phyloP scores from a whole-genome alignment of 2,797 vertebrate species.

The Tiaroga cobitis region DNA sequence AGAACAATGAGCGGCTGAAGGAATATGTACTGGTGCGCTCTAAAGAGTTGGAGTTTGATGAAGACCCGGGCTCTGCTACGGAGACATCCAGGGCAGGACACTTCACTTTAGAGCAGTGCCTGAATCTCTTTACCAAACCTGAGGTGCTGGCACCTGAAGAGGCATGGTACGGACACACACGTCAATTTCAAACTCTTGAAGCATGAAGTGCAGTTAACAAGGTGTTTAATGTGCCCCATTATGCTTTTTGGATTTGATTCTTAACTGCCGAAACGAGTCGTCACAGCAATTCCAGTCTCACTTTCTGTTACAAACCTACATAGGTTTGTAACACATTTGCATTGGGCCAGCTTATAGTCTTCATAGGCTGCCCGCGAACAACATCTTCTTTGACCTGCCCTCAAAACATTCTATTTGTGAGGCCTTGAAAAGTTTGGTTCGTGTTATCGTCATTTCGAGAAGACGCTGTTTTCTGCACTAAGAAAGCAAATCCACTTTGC shows the following conservation, averaged over 20 bases:
- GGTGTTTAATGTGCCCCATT: not conserved
- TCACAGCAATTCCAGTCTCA: not conserved
- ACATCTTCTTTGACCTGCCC: not conserved
- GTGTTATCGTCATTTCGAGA: not conserved
- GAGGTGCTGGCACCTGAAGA: slow-evolving; percentile 98
- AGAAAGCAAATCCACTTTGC: not conserved
- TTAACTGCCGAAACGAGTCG: not conserved
- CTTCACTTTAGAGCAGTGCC: slow-evolving; percentile 98
- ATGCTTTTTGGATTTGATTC: not conserved
- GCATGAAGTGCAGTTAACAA: not conserved
- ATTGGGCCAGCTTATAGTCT: not conserved
- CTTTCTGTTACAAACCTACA: not conserved
- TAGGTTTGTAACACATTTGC: not conserved
- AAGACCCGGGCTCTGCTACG: slow-evolving; percentile 90
- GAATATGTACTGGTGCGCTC: slow-evolving; percentile 96
- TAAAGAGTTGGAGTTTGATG: slow-evolving; percentile 93
- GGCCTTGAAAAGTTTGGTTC: too few species aligned
- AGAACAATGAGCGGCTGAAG: slow-evolving; percentile 94
- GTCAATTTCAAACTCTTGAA: not conserved
- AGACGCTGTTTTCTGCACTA: not conserved
- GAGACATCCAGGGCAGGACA: slow-evolving; percentile 94
- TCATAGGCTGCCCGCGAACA: not conserved
- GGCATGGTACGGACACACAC: slow-evolving; percentile 85
- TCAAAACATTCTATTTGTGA: not conserved
- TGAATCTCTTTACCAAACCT: slow-evolving; percentile 96